Evolutionary conservation across 2,888 invertebrate genomes (phyloP), one percentile per base, ranked within the genome.

Genomic region (Drosophila phalerata): DNA sequence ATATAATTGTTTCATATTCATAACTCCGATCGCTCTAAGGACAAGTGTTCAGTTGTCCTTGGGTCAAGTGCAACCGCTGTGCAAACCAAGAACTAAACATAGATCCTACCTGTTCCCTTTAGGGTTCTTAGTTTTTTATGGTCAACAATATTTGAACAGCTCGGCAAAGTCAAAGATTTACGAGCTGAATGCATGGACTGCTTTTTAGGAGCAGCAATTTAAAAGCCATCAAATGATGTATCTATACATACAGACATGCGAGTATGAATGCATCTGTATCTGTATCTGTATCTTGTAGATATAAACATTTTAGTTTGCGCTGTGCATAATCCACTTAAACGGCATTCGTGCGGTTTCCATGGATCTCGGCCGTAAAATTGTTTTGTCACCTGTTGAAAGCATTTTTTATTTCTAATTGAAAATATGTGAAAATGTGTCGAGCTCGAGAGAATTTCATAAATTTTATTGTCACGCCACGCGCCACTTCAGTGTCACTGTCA

Each of bases 311-410:
- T 66, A 28, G 48, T 48, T 53, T 32, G 48, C 13, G n/a, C 34
- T 48, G 25, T 37, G 11, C 55, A 51, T 79, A 81, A 81, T 77
- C 69, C 60, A 67, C 52, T 62, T 83, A 62, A 71, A 70, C 53
- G 63, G 57, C 63, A 55, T 58, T 70, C 69, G 68, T 70, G 69
- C 60, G 75, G 77, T 83, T 64, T 51, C 40, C 28, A 19, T 51
- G 55, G 38, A 51, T 51, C 38, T 68, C 58, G 62, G 55, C 63
- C 81, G 60, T 77, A 55, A 80, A 88, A 84, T 79, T 90, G 90
- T 90, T 90, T 80, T 86, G 90, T 90, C 88, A 88, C 90, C 90
- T 88, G 88, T 81, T 88, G 69, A 75, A 77, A 76, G 82, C 82
- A 88, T 90, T 88, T 88, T 85, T 90, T 88, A 81, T 71, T 68